Base-by-base conservation (phyloP, 2,888 invertebrate species). In the Magallana nippona region DNA sequence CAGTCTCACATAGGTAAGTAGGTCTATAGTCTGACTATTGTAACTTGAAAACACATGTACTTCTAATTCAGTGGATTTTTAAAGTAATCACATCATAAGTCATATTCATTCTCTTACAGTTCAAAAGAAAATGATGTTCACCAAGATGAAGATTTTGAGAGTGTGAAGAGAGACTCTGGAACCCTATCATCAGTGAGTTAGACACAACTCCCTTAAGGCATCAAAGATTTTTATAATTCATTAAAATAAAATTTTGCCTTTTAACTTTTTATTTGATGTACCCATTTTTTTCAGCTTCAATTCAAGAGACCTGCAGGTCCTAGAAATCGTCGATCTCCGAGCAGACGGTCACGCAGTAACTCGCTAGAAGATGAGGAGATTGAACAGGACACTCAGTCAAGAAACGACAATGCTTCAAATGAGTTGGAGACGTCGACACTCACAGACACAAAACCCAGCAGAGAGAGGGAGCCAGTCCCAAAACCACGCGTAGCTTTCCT, bases 231-330 rank as follows among this genome's bases (percentile, higher is more conserved):
- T 8, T 22, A 13, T n/a, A 32, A 11, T 22, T 15, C 32, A 15
- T 71, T 27, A 10, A 13, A 27, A 27, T 27, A 2, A 13, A 63
- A 15, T 27, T 27, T 27, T 22, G 2, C 27, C 11, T 19, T 62
- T 22, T 27, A 1, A 1, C 27, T 27, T 27, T 2, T 11, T 19
- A 3, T 55, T 44, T 79, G 22, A 55, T 57, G 22, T 8, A 58
- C 57, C 60, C 19, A 10, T 71, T 22, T 71, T 22, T n/a, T 83
- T 60, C 55, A 56, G 58, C 86, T 89, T 13, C 87, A 91, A 91
- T 90, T 90, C 86, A 93, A 92, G 87, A 90, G 90, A 82, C 89
- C 91, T 55, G 81, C 88, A 10, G 93, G 92, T n/a, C 92, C 93
- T 10, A 88, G 88, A 22, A 90, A 90, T 82, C 87, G 93, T 10